Percentiles rank a stretch among this genome's conserved stretches.
Conservation (phyloP, 2,797 vertebrate species). For the Arctocebus calabarensis region DNA sequence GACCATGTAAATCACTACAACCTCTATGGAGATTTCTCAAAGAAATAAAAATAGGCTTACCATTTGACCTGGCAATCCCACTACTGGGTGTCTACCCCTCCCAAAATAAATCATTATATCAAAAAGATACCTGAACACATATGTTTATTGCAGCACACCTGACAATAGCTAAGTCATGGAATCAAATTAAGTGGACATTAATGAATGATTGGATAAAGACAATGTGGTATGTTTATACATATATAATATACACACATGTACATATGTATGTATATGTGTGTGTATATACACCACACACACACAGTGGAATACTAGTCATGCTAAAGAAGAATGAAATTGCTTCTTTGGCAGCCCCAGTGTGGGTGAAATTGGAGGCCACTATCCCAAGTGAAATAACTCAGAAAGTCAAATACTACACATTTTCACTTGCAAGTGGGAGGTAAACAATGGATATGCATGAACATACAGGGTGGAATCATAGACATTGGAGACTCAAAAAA, state of each 20-base stretch:
- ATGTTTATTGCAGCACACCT: not conserved
- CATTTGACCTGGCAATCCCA: not conserved
- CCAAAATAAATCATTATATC: not conserved
- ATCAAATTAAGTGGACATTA: not conserved
- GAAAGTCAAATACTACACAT: not conserved
- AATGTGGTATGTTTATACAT: too few species aligned
- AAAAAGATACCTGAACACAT: not conserved
- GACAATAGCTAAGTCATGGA: not conserved
- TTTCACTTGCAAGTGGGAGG: not conserved
- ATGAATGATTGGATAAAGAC: not conserved
- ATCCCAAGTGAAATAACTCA: not conserved
- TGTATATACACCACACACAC: too few species aligned
- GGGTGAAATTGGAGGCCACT: not conserved
- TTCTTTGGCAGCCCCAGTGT: not conserved
- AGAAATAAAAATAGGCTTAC: too few species aligned
- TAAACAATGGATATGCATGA: not conserved
- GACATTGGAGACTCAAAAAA: not conserved
- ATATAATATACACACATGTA: too few species aligned
- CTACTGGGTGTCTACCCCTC: not conserved
- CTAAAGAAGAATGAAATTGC: not conserved
- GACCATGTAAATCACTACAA: too few species aligned
- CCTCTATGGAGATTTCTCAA: too few species aligned
- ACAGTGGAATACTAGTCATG: not conserved
- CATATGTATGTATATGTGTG: too few species aligned
- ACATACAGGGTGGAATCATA: not conserved